Base-by-base conservation (phyloP, 2,888 invertebrate species). In the Abrostola tripartita region DNA sequence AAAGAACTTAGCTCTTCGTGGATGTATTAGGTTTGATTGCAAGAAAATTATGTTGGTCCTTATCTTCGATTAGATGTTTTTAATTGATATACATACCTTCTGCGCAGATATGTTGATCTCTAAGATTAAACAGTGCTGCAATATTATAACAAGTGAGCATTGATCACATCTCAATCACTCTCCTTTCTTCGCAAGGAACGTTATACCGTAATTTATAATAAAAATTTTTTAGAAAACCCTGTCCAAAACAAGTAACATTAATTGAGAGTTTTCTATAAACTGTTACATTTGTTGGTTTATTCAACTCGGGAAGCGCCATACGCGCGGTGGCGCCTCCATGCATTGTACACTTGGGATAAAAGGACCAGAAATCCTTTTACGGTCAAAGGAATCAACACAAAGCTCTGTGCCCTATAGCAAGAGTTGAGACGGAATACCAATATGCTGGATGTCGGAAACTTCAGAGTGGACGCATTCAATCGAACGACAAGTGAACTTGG, bases 311-410 rank as follows among this genome's bases (percentile, higher is more conserved):
- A 36, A 47, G n/a, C 36, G 58, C 58, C 67, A 61, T 54, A 42
- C 44, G 54, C 58, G 68, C 68, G 24, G 38, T 1, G 55, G 71
- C 69, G 71, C 68, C 62, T 42, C 37, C 47, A 14, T 55, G 52
- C 49, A 52, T 58, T 61, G 37, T 50, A 57, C 56, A 52, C 49
- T 62, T 50, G 24, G 12, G 40, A 52, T 71, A 74, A 62, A 52
- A 57, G 57, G 49, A 59, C 54, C 58, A 62, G 37, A 37, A 14
- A n/a, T 37, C 7, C 74, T 68, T 38, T 71, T 74, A 68, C 55
- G 49, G 74, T 62, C 6, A 36, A 62, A 5, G 8, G 67, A 42
- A 51, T 37, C 49, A 49, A 67, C 61, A 67, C 67, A 56, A 67
- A 50, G 44, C 44, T 47, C 44, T 9, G 44, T 24, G 9, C 14